A percentile compares a stretch with the other conserved stretches of the same genome.
These are phyloP conservation scores for Lasioglossum oenotherae DNA, from an alignment of 2,888 invertebrate species.

Conservation along the genomic window DNA sequence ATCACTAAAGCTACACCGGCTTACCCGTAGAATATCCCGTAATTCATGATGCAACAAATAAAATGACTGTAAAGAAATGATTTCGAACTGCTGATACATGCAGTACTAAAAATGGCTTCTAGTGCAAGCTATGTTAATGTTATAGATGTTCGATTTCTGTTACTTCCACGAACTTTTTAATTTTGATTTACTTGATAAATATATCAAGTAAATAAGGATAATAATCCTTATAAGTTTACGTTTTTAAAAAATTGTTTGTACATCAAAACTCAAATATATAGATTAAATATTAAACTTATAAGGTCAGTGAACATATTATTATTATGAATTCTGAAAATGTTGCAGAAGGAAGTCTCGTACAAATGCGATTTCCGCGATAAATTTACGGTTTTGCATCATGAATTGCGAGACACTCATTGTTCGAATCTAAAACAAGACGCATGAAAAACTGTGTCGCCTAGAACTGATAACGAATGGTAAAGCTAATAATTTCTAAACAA, in stretches of 20 bases:
- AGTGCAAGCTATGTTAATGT: not conserved
- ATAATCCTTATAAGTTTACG: not conserved
- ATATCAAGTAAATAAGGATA: no score
- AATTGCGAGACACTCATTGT: not conserved
- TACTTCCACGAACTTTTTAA: not conserved
- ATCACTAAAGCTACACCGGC: not conserved
- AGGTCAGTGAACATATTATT: not conserved
- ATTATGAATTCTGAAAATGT: not conserved
- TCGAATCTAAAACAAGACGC: conserved; percentile 9
- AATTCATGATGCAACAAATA: not conserved
- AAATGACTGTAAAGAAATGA: not conserved
- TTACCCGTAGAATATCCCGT: not conserved
- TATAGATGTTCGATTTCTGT: not conserved
- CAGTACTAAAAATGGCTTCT: not conserved
- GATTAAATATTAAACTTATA: no score
- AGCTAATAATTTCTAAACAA: not conserved
- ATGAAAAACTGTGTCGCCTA: not conserved
- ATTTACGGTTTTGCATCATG: not conserved
- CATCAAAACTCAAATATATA: not conserved
- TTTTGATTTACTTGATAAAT: not conserved
- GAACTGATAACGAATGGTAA: conserved; percentile 17
- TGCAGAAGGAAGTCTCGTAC: not conserved
- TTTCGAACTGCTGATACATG: not conserved
- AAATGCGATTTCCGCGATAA: not conserved
- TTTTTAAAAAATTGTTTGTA: not conserved